Evolutionary conservation across 2,797 vertebrate genomes (phyloP), one percentile per base, ranked within the genome.

Genomic region (Xiphophorus birchmanni): DNA sequence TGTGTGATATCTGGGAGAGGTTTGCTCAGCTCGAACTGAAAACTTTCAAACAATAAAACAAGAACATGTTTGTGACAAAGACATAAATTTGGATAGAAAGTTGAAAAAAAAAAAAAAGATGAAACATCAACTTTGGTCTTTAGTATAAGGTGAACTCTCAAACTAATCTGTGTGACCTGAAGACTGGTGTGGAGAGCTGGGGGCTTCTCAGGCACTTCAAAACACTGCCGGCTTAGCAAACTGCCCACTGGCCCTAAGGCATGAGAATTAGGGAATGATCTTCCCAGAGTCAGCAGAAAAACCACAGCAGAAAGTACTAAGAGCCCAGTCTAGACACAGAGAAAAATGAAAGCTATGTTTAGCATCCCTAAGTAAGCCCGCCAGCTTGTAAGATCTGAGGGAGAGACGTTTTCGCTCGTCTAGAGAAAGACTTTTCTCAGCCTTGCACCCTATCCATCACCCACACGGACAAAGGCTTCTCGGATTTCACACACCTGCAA

Each of bases 261-360:
- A 89, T 77, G 78, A 85, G 88, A 92, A 90, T 91, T 79, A 90
- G 85, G 84, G 87, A 83, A 73, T 87, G 84, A 91, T 86, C 87
- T 82, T 89, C 87, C 74, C 86, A 0, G 76, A 92, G 88, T 63
- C 88, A 87, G 78, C 71, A 82, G 2, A 45, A 58, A 85, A 89
- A 90, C 89, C 92, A 5, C 93, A 94, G 91, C 89, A 86, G 83
- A 92, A 76, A 87, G 84, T 21, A 75, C 78, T 63, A 87, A 86
- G 88, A 82, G 75, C n/a, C 81, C 78, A 73, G 94, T 95, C 94
- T 94, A 94, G 94, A 94, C 94, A 29, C 87, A 18, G 89, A 92
- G 90, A 90, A 82, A 93, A 92, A 91, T 42, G 78, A 88, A 90
- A 89, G 89, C 93, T 94, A 93, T 94, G 93, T 95, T 94, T 95